These are phyloP conservation scores for Acropora tenuis DNA, from an alignment of 64 coral and sea anemone genomes.

Conservation along the genomic window DNA sequence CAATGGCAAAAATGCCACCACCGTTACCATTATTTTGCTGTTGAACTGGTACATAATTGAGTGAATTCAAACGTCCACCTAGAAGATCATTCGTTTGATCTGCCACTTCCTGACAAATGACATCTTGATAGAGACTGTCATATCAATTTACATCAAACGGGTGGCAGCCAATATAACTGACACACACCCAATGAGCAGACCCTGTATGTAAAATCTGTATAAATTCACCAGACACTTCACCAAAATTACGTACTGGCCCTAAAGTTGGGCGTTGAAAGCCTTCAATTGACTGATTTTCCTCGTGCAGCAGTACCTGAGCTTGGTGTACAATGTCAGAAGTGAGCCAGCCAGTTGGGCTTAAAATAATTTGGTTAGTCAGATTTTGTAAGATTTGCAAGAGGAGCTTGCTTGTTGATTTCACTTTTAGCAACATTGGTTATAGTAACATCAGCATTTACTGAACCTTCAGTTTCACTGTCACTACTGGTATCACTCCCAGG, in stretches of 20 bases:
- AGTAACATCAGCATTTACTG: slow-evolving; percentile 28
- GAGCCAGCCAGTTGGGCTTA: slow-evolving; percentile 58
- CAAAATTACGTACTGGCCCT: slow-evolving; percentile 28
- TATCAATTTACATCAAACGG: slow-evolving; percentile 27
- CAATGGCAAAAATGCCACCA: slow-evolving; percentile 14
- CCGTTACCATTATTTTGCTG: slow-evolving; percentile 31
- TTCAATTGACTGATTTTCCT: slow-evolving; percentile 23
- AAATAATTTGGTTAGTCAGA: slow-evolving; percentile 44
- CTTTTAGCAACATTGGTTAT: slow-evolving; percentile 9
- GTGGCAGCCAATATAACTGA: slow-evolving; percentile 27
- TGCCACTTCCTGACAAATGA: slow-evolving; percentile 30
- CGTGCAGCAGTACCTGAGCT: slow-evolving; percentile 11
- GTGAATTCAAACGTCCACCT: not conserved
- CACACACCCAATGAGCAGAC: slow-evolving; percentile 42
- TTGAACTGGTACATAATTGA: slow-evolving; percentile 42
- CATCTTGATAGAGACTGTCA: slow-evolving; percentile 40
- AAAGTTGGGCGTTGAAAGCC: slow-evolving; percentile 22
- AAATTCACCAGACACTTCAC: slow-evolving; percentile 11
- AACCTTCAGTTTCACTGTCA: not conserved
- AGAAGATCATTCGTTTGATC: slow-evolving; percentile 39
- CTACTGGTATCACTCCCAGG: not conserved
- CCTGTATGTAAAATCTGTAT: slow-evolving; percentile 45
- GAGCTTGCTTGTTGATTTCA: slow-evolving; percentile 6
- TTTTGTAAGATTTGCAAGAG: slow-evolving; percentile 24
- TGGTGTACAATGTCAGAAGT: slow-evolving; percentile 57